Evolutionary conservation across 2,797 vertebrate species (phyloP).

Genomic region (Phrynocephalus guinanensis): DNA sequence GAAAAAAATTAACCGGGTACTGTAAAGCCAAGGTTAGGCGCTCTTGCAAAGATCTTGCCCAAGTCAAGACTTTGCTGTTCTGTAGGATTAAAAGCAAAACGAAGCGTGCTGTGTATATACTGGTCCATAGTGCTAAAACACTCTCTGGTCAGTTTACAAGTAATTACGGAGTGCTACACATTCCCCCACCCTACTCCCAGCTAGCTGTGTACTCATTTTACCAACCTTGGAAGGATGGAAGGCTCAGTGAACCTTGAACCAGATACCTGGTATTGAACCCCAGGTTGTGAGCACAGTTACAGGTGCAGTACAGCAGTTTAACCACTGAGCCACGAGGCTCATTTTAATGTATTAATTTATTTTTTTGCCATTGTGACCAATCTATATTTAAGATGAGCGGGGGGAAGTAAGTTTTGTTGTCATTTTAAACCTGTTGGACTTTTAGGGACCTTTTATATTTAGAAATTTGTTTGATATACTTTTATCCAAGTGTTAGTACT

Average conservation of each 20-base stretch:
- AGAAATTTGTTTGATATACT: background rate
- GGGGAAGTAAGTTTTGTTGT: background rate
- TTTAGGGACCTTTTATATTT: background rate
- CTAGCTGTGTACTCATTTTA: too few species aligned
- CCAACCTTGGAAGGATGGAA: too few species aligned
- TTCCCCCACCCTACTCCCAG: too few species aligned
- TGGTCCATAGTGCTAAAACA: too few species aligned
- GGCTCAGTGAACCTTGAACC: too few species aligned
- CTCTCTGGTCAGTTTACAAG: too few species aligned
- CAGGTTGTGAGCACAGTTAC: too few species aligned
- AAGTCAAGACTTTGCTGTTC: background rate
- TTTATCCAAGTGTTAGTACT: background rate
- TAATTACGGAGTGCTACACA: too few species aligned
- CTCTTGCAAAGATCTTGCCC: background rate
- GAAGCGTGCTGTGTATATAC: too few species aligned
- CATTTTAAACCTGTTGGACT: background rate
- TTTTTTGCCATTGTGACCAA: conserved; percentile 1
- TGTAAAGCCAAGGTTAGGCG: background rate
- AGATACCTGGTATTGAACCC: too few species aligned
- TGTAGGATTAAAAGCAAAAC: background rate
- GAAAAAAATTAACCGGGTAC: background rate
- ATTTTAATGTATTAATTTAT: background rate
- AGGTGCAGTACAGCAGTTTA: too few species aligned
- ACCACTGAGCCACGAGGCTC: too few species aligned
- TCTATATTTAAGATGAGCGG: background rate